Evolutionary conservation across 2,888 invertebrate genomes (phyloP), one percentile per base, ranked within the genome.

Genomic region (Gymnoscelis rufifasciata): DNA sequence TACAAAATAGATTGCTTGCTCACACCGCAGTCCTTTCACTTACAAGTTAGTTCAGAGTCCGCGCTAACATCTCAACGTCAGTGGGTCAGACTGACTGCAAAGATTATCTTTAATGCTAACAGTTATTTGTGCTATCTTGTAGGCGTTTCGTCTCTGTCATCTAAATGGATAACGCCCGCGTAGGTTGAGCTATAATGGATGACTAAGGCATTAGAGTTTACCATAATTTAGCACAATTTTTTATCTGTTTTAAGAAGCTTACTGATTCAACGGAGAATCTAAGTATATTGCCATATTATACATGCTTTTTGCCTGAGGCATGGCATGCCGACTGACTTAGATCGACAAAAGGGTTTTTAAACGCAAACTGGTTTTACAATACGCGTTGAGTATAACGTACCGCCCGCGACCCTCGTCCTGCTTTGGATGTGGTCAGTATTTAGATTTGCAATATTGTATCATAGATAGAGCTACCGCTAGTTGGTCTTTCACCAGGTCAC

Each of bases 301-400:
- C 67, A 62, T 62, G 7, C 12, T n/a, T 13, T 30, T 39, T 8
- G 62, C 64, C 61, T 62, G 54, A n/a, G 56, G 61, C 19, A 5
- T 15, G 59, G 52, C 57, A 62, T 59, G 65, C 62, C 71, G 68
- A 69, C 71, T 71, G 68, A 70, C 67, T 71, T 72, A 62, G 66
- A 61, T 72, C 62, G 66, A 61, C 67, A 68, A 64, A 74, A 74
- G 75, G 71, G 72, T 71, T 73, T 76, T 78, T 76, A 19, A 3
- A 76, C 66, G 72, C 77, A 78, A 83, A 84, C 84, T 68, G 76
- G 81, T 83, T 78, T 75, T 57, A 54, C 64, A 67, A 68, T 66
- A 64, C 64, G 64, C 56, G 61, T 66, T 60, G 57, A 53, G 60
- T 54, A 57, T 59, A 47, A 60, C 65, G 58, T 59, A 58, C 57